Conservation (phyloP, 2,113 vertebrate species). For the Gulo gulo region DNA sequence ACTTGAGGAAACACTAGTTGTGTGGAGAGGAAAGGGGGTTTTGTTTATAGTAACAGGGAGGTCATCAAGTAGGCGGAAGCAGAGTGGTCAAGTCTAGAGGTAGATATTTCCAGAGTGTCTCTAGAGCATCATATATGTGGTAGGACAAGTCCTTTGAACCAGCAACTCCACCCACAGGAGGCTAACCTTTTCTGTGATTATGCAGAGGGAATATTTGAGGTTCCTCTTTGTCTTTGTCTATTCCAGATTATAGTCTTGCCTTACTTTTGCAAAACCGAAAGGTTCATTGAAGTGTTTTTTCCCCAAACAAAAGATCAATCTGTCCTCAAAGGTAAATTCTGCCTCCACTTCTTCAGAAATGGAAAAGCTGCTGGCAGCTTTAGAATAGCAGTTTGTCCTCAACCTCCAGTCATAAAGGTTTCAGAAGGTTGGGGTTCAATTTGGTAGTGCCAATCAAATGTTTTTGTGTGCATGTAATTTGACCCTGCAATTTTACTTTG, state of each 20-base stretch:
- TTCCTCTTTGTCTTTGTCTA: conserved; percentile 3
- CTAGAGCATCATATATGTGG: background rate
- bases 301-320: background rate
- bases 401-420: background rate
- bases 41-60: background rate
- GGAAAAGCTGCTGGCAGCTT: conserved; percentile 12
- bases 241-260: conserved; percentile 28
- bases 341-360: conserved; percentile 32
- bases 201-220: background rate
- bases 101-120: background rate
- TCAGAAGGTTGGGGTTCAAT: conserved; percentile 24
- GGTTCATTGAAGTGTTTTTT: conserved; percentile 18
- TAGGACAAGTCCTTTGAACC: background rate
- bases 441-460: conserved; percentile 12
- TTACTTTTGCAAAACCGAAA: conserved; percentile 32
- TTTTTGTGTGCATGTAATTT: background rate
- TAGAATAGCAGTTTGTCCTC: conserved; percentile 24
- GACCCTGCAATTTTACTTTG: conserved; percentile 16
- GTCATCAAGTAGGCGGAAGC: background rate
- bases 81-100: background rate
- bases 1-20: background rate
- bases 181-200: background rate
- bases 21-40: background rate
- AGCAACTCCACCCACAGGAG: background rate
- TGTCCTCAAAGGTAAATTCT: conserved; percentile 47